phyloP scores from a whole-genome alignment of 2,888 invertebrate genomes.

The Eumacrocentrus americanus region DNA sequence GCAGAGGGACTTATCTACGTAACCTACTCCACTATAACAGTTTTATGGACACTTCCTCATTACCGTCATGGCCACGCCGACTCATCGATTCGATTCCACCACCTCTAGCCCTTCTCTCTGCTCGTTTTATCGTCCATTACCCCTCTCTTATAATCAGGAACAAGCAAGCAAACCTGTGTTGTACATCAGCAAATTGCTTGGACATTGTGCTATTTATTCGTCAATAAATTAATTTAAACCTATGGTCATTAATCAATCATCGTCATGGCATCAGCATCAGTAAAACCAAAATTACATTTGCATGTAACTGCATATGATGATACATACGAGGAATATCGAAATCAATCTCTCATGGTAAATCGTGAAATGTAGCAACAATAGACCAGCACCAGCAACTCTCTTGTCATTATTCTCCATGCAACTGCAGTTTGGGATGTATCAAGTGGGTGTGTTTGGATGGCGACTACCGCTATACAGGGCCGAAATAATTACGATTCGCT shows the following conservation, averaged over 20 bases:
- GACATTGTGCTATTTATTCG: not conserved
- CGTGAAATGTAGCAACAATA: not conserved
- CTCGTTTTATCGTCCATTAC: not conserved
- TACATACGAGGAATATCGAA: too few species aligned
- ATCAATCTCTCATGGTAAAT: not conserved
- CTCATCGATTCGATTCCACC: conserved; percentile 34
- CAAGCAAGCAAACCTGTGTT: too few species aligned
- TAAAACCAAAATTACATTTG: not conserved
- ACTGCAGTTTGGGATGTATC: not conserved
- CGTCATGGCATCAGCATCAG: not conserved
- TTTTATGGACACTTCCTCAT: conserved; percentile 54
- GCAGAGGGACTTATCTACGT: conserved; percentile 50
- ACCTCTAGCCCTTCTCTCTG: conserved; percentile 12
- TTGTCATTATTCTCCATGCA: not conserved
- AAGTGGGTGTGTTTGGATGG: not conserved
- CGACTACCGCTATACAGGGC: conserved; percentile 14
- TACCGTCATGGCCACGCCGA: conserved; percentile 38
- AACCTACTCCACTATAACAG: conserved; percentile 58
- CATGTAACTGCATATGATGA: not conserved
- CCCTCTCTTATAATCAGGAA: not conserved
- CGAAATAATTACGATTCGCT: conserved; percentile 23
- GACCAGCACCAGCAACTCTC: not conserved
- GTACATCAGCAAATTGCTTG: too few species aligned
- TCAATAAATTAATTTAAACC: not conserved
- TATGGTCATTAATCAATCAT: not conserved